Conservation (phyloP, 2,888 invertebrate species). For the Andrena marginata region DNA sequence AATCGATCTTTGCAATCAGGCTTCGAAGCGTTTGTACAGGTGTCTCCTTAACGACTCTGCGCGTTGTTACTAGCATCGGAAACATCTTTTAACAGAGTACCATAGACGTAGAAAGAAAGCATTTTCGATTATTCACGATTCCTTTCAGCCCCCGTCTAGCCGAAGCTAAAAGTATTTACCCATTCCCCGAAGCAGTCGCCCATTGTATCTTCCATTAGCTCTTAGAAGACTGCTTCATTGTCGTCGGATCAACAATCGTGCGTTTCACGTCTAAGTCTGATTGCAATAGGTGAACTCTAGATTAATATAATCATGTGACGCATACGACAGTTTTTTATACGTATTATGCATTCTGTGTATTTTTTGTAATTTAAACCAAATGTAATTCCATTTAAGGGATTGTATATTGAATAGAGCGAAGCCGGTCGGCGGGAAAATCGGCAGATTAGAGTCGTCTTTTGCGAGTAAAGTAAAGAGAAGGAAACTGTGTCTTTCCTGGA, state of each 20-base stretch:
- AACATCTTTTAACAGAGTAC: background rate
- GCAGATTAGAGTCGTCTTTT: conserved; percentile 23
- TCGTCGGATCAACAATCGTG: background rate
- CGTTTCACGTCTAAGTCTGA: conserved; percentile 48
- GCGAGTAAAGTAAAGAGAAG: background rate
- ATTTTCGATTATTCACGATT: background rate
- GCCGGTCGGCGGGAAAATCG: conserved; percentile 24
- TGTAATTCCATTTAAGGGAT: conserved; percentile 67
- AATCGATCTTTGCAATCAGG: conserved; percentile 62
- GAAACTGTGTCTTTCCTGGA: conserved; percentile 20
- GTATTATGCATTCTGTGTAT: conserved; percentile 72
- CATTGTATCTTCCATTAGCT: background rate
- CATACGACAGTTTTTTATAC: conserved; percentile 69
- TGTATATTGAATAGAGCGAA: conserved; percentile 62
- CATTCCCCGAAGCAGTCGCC: background rate
- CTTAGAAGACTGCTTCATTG: background rate
- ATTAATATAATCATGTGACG: conserved; percentile 63
- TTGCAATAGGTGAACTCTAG: conserved; percentile 57
- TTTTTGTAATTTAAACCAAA: conserved; percentile 71
- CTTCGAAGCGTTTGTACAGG: conserved; percentile 29
- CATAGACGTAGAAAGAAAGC: background rate
- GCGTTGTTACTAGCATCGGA: background rate
- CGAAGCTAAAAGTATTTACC: background rate
- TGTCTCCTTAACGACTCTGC: background rate
- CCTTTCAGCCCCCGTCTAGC: background rate